A percentile compares a stretch with the other conserved stretches of the same genome.
phyloP scores from a whole-genome alignment of 2,888 invertebrate genomes.

The Meteorus cinctellus region DNA sequence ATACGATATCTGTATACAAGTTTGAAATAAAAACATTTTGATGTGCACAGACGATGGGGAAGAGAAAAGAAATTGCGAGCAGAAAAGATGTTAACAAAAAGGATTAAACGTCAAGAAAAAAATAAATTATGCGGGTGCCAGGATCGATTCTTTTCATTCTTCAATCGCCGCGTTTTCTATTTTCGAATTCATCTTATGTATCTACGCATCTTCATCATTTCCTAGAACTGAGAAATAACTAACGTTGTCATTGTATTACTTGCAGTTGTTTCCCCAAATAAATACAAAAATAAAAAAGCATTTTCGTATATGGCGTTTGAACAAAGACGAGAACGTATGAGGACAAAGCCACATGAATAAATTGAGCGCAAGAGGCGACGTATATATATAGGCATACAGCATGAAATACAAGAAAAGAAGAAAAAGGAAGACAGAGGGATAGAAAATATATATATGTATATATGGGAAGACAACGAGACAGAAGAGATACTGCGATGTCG shows the following conservation, averaged over 20 bases:
- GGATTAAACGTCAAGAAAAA: slow-evolving; percentile 30
- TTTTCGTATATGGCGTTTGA: slow-evolving; percentile 11
- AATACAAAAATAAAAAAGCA: slow-evolving; percentile 3
- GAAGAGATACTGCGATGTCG: slow-evolving; percentile 30
- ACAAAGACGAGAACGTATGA: slow-evolving; percentile 34
- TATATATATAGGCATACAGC: neutral
- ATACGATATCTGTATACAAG: neutral
- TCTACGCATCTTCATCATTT: slow-evolving; percentile 19
- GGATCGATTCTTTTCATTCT: slow-evolving; percentile 18
- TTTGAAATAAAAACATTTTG: neutral
- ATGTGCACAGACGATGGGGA: slow-evolving; percentile 25
- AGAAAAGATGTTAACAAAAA: slow-evolving; percentile 35
- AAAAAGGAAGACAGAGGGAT: neutral
- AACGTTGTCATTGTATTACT: neutral
- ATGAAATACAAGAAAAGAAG: neutral
- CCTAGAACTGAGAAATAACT: slow-evolving; percentile 11
- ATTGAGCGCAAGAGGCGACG: slow-evolving; percentile 13
- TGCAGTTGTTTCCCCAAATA: no score
- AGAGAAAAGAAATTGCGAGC: slow-evolving; percentile 34
- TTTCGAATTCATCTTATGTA: neutral
- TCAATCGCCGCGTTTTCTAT: neutral
- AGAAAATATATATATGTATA: neutral
- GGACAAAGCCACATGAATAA: slow-evolving; percentile 40
- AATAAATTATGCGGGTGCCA: slow-evolving; percentile 42
- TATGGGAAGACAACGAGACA: neutral